phyloP scores from a whole-genome alignment of 2,113 vertebrate genomes.

The Oncorhynchus mykiss region DNA sequence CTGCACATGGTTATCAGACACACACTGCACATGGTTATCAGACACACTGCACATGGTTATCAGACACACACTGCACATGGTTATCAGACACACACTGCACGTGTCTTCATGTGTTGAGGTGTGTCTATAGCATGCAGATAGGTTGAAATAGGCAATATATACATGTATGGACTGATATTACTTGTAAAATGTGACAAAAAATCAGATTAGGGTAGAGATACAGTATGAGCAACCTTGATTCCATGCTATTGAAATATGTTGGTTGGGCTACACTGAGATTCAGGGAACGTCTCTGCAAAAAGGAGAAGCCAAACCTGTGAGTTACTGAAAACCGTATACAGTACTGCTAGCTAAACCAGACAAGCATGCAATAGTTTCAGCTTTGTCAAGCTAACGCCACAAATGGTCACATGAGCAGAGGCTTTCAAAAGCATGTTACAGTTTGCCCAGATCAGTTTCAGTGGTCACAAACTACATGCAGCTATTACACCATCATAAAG shows the following conservation, averaged over 20 bases:
- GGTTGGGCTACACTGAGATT: background rate
- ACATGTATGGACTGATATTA: background rate
- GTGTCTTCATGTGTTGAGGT: slow-evolving; percentile 17
- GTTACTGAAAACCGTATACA: background rate
- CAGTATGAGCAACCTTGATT: background rate
- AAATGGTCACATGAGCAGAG: background rate
- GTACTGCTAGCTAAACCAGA: background rate
- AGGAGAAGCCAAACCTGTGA: background rate
- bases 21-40: too few species aligned
- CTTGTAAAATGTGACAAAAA: background rate
- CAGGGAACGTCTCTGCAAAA: background rate
- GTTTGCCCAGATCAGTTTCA: slow-evolving; percentile 21
- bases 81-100: too few species aligned
- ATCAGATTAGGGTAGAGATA: too few species aligned
- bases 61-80: too few species aligned
- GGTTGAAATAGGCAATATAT: background rate
- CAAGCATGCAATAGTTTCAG: background rate
- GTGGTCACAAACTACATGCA: slow-evolving; percentile 37
- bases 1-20: too few species aligned
- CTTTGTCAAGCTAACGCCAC: background rate
- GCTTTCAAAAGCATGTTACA: slow-evolving; percentile 14
- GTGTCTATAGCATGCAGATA: slow-evolving; percentile 26
- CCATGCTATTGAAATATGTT: background rate
- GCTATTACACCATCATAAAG: slow-evolving; percentile 34
- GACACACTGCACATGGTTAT: too few species aligned